Conservation (phyloP, 1,140 invertebrate genomes). For the Pygmarrhopalites habei region DNA sequence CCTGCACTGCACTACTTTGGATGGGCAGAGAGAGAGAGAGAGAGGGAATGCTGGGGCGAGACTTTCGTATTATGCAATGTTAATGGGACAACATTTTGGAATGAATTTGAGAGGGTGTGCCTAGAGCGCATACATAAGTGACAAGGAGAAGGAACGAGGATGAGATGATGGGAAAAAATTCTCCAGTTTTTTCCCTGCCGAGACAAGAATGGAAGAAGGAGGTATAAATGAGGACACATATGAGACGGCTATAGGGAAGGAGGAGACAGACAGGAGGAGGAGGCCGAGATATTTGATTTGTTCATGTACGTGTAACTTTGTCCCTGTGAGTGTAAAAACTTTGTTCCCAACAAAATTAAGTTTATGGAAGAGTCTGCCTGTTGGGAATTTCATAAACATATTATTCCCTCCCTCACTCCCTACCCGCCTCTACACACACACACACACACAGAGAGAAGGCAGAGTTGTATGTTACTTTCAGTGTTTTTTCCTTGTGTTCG, state of each 20-base stretch:
- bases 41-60: too few relatives aligned
- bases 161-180: background rate
- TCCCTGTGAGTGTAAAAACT: constrained; percentile 23
- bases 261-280: constrained; percentile 14
- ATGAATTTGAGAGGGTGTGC: too few relatives aligned
- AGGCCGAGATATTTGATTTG: constrained; percentile 31
- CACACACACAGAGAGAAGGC: background rate
- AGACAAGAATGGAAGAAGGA: background rate
- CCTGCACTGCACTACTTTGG: too few relatives aligned
- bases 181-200: background rate
- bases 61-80: too few relatives aligned
- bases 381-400: constrained; percentile 35
- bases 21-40: too few relatives aligned
- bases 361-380: constrained; percentile 29
- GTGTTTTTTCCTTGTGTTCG: too few relatives aligned
- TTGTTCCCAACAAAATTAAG: constrained; percentile 33
- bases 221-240: background rate
- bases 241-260: background rate
- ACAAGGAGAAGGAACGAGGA: constrained; percentile 2
- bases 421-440: background rate
- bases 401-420: constrained; percentile 12
- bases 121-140: too few relatives aligned
- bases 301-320: constrained; percentile 11
- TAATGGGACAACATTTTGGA: too few relatives aligned
- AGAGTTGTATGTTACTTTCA: too few relatives aligned